These are phyloP conservation scores for Prunella himalayana DNA, from an alignment of 2,113 vertebrate genomes.

Conservation along the genomic window DNA sequence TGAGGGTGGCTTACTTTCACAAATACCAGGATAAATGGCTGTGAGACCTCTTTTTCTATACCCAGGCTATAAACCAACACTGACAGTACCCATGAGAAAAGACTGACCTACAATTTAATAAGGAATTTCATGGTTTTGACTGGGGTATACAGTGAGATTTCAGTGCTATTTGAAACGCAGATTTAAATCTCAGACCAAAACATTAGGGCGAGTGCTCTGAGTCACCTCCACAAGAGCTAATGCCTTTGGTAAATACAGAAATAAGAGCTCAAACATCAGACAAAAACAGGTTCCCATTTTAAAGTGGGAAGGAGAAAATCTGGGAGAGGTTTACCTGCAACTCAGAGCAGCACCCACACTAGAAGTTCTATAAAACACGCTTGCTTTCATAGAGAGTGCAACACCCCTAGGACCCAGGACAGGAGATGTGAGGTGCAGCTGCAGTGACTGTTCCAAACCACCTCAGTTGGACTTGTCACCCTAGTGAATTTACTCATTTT, in stretches of 20 bases:
- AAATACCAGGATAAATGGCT: not conserved
- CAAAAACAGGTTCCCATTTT: not conserved
- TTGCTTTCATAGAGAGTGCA: not conserved
- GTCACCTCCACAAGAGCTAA: not conserved
- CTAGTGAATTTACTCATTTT: not conserved
- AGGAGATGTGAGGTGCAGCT: not conserved
- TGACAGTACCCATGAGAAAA: not conserved
- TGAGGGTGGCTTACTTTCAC: not conserved
- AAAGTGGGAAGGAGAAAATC: not conserved
- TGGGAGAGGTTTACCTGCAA: not conserved
- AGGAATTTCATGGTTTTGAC: not conserved
- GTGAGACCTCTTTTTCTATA: not conserved
- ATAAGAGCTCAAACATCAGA: not conserved
- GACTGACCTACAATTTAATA: not conserved
- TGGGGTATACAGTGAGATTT: not conserved
- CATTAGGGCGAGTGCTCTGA: not conserved
- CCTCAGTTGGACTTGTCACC: not conserved
- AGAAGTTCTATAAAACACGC: accelerated
- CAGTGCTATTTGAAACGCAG: not conserved
- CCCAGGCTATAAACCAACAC: not conserved
- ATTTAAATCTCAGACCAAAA: not conserved
- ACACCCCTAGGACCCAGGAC: not conserved
- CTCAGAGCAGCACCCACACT: not conserved
- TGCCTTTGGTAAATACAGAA: not conserved
- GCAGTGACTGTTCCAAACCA: not conserved